These are phyloP conservation scores for Columba livia DNA, from an alignment of 2,113 vertebrate species.

Conservation along the genomic window DNA sequence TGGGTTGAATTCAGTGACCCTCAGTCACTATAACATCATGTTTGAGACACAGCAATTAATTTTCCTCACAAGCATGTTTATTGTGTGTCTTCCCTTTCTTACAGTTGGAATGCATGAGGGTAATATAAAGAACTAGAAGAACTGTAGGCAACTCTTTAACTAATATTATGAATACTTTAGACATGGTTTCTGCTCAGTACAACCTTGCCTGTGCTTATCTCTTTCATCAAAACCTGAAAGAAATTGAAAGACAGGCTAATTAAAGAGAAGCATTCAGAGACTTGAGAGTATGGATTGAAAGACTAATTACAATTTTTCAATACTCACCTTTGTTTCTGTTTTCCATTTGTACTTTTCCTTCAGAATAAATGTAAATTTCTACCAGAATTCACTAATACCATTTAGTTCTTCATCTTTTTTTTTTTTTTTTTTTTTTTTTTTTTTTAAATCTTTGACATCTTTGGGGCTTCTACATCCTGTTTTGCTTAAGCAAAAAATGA, in stretches of 20 bases:
- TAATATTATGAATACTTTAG: conserved; percentile 13
- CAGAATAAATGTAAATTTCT: neutral
- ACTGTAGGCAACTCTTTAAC: neutral
- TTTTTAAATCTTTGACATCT: neutral
- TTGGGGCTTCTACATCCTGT: neutral
- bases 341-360: neutral
- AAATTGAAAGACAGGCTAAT: conserved; percentile 52
- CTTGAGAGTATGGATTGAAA: conserved; percentile 26
- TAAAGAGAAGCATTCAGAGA: conserved; percentile 28
- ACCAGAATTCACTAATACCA: neutral
- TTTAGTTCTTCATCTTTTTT: neutral
- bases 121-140: neutral
- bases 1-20: neutral
- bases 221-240: conserved; percentile 30
- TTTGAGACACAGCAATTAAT: neutral
- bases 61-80: neutral
- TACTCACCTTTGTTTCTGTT: conserved; percentile 17
- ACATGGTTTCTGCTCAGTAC: neutral
- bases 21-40: neutral
- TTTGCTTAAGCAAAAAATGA: neutral
- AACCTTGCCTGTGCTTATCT: neutral
- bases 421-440: too few species aligned
- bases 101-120: neutral
- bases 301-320: conserved; percentile 39
- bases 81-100: neutral